Evolutionary conservation across 2,888 invertebrate genomes (phyloP), one percentile per base, ranked within the genome.

Genomic region (Andrena marginata): DNA sequence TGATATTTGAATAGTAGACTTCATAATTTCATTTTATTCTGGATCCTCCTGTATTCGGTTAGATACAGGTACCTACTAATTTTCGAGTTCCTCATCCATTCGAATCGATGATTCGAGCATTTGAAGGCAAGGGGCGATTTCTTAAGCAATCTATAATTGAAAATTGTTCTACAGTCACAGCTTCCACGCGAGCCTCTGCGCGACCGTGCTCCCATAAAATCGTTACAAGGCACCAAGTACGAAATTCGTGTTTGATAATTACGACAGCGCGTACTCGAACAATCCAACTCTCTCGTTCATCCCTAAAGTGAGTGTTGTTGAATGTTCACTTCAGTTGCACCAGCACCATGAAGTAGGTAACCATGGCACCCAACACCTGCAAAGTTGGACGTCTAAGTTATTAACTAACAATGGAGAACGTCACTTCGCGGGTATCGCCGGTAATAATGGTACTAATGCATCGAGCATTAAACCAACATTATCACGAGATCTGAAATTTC

Each of bases 271-370:
- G 54, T 65, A 73, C 23, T 49, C 48, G 51, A 35, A 31, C 62
- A 63, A 56, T 48, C 54, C 59, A 62, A 6, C 29, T 54, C 20
- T 59, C 31, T 20, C 64, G 54, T 42, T 64, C 67, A 56, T n/a
- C 29, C 64, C n/a, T 13, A 54, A 23, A 76, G 42, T 20, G 13
- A 56, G 13, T 42, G 10, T 16, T 63, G 23, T 33, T 54, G n/a
- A 23, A 5, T 35, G 60, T 89, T 89, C 96, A 98, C 93, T 97
- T 97, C 92, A 98, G 96, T 94, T 98, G 98, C 70, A 98, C 97
- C 95, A 98, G 95, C 95, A 98, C 98, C 98, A 98, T 98, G 95
- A 98, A 98, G 94, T 98, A 98, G 35, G 98, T 98, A 0, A 98
- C 98, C 4, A 97, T 97, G 54, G 98, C 98, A 85, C 98, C 98